Evolutionary conservation across 2,113 vertebrate genomes (phyloP).

Genomic region (Paralichthys olivaceus): DNA sequence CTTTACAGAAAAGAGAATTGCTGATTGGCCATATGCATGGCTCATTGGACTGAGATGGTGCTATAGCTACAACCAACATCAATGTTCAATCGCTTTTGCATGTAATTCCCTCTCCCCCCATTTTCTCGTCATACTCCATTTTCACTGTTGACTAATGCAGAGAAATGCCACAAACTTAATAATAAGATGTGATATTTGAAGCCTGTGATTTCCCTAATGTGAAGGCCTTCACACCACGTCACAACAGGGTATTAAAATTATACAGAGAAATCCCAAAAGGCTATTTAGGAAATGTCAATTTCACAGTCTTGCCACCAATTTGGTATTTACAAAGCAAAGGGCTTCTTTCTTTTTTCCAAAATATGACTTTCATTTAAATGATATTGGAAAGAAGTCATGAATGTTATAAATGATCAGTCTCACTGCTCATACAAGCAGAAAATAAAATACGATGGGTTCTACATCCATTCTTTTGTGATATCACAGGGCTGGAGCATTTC

Average conservation of each 20-base stretch:
- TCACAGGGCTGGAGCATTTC: no score
- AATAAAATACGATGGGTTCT: not conserved
- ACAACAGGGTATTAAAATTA: constrained; percentile 17
- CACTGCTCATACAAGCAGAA: not conserved
- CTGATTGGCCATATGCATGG: constrained; percentile 55
- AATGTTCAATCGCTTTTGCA: constrained; percentile 28
- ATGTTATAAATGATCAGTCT: not conserved
- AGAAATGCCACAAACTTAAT: constrained; percentile 23
- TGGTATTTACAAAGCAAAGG: constrained; percentile 3
- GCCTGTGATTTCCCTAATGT: constrained; percentile 21
- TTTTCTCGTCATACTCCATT: constrained; percentile 29
- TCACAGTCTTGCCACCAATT: constrained; percentile 1
- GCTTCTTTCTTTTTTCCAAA: not conserved
- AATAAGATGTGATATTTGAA: constrained; percentile 12
- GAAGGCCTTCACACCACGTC: constrained; percentile 1
- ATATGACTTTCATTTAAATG: constrained; percentile 4
- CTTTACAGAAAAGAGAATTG: constrained; percentile 41
- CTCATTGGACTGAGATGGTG: constrained; percentile 48
- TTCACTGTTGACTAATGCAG: constrained; percentile 28
- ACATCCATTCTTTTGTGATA: no score
- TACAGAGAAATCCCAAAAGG: not conserved
- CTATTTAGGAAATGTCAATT: constrained; percentile 29
- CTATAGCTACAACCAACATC: constrained; percentile 20
- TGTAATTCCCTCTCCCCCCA: constrained; percentile 17
- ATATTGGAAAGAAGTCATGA: not conserved